Percentiles rank a stretch among this genome's conserved stretches.
Evolutionary conservation across 1,140 invertebrate species (phyloP).

Genomic region (Episyrphus balteatus): DNA sequence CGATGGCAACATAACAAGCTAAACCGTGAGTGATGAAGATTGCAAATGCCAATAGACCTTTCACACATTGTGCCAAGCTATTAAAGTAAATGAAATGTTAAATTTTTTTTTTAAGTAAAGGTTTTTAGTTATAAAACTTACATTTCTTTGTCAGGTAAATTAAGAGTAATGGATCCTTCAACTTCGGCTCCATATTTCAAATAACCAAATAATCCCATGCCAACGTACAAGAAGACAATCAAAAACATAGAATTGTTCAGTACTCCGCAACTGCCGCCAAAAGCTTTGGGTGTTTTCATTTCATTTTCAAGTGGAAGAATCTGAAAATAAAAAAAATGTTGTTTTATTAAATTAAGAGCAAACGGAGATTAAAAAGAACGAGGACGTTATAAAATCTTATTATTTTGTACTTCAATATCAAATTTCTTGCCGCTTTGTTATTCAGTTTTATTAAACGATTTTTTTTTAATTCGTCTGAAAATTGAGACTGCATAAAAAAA

Average conservation of each 20-base stretch:
- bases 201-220: constrained; percentile 67
- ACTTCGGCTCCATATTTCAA: constrained; percentile 52
- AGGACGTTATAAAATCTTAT: not conserved
- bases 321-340: constrained; percentile 33
- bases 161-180: constrained; percentile 54
- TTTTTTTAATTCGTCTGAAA: too few species aligned
- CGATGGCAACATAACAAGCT: constrained; percentile 78
- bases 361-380: not conserved
- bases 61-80: constrained; percentile 56
- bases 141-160: constrained; percentile 44
- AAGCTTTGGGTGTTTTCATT: constrained; percentile 62
- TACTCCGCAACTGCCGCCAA: constrained; percentile 55
- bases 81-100: not conserved
- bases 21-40: constrained; percentile 72
- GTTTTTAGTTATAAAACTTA: constrained; percentile 28
- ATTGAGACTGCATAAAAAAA: too few species aligned
- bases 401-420: too few species aligned
- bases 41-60: constrained; percentile 60
- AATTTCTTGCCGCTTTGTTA: too few species aligned
- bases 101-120: not conserved
- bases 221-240: constrained; percentile 55
- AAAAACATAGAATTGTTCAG: constrained; percentile 60
- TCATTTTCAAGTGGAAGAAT: constrained; percentile 73
- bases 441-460: too few species aligned
- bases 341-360: not conserved